phyloP scores from a whole-genome alignment of 2,888 invertebrate species.

The Nephrotoma appendiculata region DNA sequence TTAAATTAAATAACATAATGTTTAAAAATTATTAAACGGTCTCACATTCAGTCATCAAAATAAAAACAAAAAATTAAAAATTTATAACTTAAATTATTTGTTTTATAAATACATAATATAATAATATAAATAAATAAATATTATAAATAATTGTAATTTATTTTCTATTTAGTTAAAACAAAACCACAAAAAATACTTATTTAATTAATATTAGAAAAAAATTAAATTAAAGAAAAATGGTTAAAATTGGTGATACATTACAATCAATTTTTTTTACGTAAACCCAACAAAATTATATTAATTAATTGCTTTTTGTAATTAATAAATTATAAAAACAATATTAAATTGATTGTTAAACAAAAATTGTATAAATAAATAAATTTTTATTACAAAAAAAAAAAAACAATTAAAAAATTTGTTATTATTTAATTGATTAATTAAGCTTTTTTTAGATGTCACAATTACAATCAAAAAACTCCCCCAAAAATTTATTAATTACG shows the following conservation, averaged over 20 bases:
- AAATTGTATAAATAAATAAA: neutral
- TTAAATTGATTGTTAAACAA: neutral
- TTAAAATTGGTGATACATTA: neutral
- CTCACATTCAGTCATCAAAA: neutral
- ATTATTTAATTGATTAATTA: neutral
- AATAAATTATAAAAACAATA: neutral
- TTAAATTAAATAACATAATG: neutral
- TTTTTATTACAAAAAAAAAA: neutral
- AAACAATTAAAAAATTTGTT: neutral
- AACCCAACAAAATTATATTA: neutral
- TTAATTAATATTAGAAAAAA: neutral
- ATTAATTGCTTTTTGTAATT: neutral
- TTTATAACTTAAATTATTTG: neutral
- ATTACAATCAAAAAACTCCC: neutral
- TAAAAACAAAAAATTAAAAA: neutral
- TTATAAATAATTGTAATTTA: neutral
- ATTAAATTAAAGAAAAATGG: neutral
- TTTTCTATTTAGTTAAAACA: neutral
- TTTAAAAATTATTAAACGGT: neutral
- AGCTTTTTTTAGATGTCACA: neutral
- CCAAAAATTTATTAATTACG: neutral
- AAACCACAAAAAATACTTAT: neutral
- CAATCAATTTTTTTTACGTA: neutral
- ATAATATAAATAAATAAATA: neutral
- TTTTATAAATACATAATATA: neutral